Percentiles rank a stretch among this genome's conserved stretches.
Conservation (phyloP, 1,140 invertebrate genomes). For the Parapsyche elsis region DNA sequence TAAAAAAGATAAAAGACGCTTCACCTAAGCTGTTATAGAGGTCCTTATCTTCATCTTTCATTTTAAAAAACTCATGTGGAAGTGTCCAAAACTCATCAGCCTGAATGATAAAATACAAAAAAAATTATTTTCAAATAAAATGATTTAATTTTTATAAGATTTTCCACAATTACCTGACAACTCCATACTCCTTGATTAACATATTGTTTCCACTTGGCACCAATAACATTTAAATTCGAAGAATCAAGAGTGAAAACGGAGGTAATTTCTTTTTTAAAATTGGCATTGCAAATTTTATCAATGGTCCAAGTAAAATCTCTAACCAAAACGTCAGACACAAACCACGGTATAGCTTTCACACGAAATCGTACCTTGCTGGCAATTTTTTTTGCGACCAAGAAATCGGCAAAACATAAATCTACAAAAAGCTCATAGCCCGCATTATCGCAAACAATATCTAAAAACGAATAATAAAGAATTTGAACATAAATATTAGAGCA, state of each 20-base stretch:
- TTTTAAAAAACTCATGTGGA: constrained; percentile 82
- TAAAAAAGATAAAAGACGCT: constrained; percentile 86
- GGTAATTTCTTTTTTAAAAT: constrained; percentile 57
- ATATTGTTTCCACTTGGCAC: constrained; percentile 68
- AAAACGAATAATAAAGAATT: constrained; percentile 30
- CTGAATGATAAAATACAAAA: constrained; percentile 52
- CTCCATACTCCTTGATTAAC: constrained; percentile 66
- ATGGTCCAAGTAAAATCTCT: constrained; percentile 82
- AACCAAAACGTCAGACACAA: constrained; percentile 89
- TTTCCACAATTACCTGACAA: constrained; percentile 51
- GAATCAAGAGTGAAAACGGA: constrained; percentile 32
- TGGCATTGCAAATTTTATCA: constrained; percentile 62
- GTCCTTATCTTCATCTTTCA: constrained; percentile 75
- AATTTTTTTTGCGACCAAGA: constrained; percentile 75
- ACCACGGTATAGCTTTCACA: constrained; percentile 95
- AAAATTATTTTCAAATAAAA: not conserved
- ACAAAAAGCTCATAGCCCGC: constrained; percentile 92
- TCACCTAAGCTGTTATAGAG: constrained; percentile 79
- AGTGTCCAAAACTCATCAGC: constrained; percentile 88
- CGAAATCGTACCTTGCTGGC: constrained; percentile 83
- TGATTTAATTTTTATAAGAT: not conserved
- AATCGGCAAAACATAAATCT: constrained; percentile 89
- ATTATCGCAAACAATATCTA: constrained; percentile 93
- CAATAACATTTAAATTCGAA: constrained; percentile 59
- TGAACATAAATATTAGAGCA: not conserved